phyloP scores from a whole-genome alignment of 2,888 invertebrate genomes.

The Allygus modestus region DNA sequence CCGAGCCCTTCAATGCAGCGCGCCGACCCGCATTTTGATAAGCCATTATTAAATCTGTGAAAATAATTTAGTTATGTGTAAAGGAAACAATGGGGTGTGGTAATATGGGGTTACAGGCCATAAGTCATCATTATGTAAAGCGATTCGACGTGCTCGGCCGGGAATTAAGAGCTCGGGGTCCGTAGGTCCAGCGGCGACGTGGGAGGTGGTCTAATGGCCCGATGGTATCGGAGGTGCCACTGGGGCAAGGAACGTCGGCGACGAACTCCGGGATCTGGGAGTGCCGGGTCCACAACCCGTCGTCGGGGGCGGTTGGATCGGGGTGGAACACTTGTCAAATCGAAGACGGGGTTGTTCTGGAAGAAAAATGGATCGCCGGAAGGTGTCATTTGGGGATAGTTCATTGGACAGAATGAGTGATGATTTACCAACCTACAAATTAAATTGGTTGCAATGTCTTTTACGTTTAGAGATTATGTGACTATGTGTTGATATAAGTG shows the following conservation, averaged over 20 bases:
- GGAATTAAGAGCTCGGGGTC: constrained; percentile 35
- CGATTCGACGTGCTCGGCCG: constrained; percentile 21
- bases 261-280: too few species aligned
- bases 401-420: too few species aligned
- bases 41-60: constrained; percentile 35
- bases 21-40: constrained; percentile 24
- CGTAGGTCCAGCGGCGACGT: not conserved
- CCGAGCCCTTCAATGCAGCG: not conserved
- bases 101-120: constrained; percentile 37
- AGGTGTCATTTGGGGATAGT: not conserved
- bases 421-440: too few species aligned
- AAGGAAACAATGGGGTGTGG: constrained; percentile 41
- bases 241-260: not conserved
- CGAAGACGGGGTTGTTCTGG: not conserved
- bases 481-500: too few species aligned
- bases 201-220: not conserved
- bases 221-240: not conserved
- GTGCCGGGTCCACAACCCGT: too few species aligned
- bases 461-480: too few species aligned
- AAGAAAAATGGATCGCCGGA: not conserved
- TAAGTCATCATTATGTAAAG: constrained; percentile 55
- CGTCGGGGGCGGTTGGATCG: too few species aligned
- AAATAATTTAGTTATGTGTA: constrained; percentile 40
- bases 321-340: not conserved
- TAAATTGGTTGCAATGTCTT: too few species aligned